Evolutionary conservation across 2,888 invertebrate genomes (phyloP), one percentile per base, ranked within the genome.

Genomic region (Synanthedon tipuliformis): DNA sequence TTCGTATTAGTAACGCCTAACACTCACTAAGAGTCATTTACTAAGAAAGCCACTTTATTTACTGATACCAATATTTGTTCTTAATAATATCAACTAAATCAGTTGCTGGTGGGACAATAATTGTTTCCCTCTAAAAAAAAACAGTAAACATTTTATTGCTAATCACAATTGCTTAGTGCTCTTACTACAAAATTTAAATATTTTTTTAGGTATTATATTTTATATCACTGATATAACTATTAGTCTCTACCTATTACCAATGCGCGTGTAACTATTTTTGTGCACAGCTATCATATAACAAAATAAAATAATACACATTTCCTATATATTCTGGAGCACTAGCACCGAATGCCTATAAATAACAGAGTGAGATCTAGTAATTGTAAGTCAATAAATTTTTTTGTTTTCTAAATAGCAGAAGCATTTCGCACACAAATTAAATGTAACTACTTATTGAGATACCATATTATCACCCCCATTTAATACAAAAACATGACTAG

Each of bases 331-430:
- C 67, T 71, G 70, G 75, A 81, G 75, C 73, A 65, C 80, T 82
- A 82, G 81, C 80, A 81, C 81, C 81, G 72, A 72, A 75, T 70
- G 58, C 71, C 73, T 68, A 72, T 69, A 65, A 69, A 66, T 65
- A 68, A 69, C 71, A 66, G 75, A 78, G 74, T 75, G 64, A 63
- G 66, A 70, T 56, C 56, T 51, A 54, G 45, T 50, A 54, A 13
- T 13, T 45, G 45, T 13, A 7, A 40, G 4, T 50, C 16, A 4
- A 50, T 10, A n/a, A 40, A 2, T 4, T 23, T 4, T 23, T 16
- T 50, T 16, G 11, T 50, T 18, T 50, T 16, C 13, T 12, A 16
- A 18, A 13, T 12, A 50, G 11, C 10, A 12, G 4, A 16, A 15
- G 18, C 27, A 12, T 50, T 45, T 45, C 45, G 45, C n/a, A 15